These are phyloP conservation scores for Plotosus lineatus DNA, from an alignment of 2,113 vertebrate species.

Conservation along the genomic window DNA sequence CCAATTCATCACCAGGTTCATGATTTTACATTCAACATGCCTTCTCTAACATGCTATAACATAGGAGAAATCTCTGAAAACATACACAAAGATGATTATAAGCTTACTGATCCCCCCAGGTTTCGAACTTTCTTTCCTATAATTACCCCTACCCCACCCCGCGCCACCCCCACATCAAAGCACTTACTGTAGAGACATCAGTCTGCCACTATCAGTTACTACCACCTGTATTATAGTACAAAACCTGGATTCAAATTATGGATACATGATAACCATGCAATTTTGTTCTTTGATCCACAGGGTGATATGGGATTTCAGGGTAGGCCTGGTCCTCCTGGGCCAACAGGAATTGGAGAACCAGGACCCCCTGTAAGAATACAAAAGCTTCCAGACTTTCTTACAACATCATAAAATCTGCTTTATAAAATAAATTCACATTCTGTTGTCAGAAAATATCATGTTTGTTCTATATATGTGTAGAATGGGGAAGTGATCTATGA, in stretches of 20 bases:
- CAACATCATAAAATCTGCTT: background rate
- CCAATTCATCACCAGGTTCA: background rate
- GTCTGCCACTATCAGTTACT: background rate
- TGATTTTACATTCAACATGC: background rate
- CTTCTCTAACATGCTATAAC: background rate
- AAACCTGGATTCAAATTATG: background rate
- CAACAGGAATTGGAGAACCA: slow-evolving; percentile 81
- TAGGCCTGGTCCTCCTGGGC: slow-evolving; percentile 79
- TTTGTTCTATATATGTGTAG: background rate
- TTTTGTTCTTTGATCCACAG: slow-evolving; percentile 63
- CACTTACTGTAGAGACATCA: background rate
- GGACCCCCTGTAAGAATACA: slow-evolving; percentile 78
- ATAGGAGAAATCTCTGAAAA: background rate
- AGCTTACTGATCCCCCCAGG: background rate
- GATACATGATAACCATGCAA: slow-evolving; percentile 11
- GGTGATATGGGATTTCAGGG: slow-evolving; percentile 83
- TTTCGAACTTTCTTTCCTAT: background rate
- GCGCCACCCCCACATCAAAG: background rate
- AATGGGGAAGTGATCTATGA: background rate
- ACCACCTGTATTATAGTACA: background rate
- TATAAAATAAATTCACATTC: background rate
- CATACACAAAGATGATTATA: background rate
- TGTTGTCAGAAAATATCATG: background rate
- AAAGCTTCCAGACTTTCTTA: background rate
- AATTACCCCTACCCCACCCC: background rate